A percentile compares a stretch with the other conserved stretches of the same genome.
Conservation (phyloP, 2,888 invertebrate genomes). For the Lapara coniferarum region DNA sequence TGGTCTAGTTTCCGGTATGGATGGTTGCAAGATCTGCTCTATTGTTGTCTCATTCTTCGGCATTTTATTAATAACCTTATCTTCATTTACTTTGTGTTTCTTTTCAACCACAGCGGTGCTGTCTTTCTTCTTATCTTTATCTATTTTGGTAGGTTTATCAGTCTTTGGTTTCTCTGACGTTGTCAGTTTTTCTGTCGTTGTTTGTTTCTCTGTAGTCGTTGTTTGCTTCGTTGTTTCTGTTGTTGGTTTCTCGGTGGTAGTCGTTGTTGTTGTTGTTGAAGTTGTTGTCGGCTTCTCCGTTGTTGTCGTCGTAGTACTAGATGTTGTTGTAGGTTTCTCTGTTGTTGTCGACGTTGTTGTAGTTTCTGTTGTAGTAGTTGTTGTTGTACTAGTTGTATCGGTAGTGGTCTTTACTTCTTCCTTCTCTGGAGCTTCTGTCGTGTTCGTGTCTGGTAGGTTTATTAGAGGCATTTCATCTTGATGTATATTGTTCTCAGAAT, state of each 20-base stretch:
- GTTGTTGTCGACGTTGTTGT: constrained; percentile 43
- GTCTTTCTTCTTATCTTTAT: constrained; percentile 73
- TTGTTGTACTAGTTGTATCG: constrained; percentile 38
- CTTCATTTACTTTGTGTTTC: constrained; percentile 58
- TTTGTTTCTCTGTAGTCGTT: constrained; percentile 40
- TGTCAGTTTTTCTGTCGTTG: constrained; percentile 43
- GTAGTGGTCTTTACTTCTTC: constrained; percentile 53
- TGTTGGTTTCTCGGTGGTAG: constrained; percentile 46
- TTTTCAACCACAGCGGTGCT: constrained; percentile 61
- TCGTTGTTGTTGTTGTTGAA: constrained; percentile 46
- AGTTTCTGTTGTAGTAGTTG: constrained; percentile 46
- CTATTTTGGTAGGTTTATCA: constrained; percentile 51
- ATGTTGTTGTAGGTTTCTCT: constrained; percentile 46
- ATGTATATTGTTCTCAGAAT: constrained; percentile 67
- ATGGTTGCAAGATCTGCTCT: constrained; percentile 64
- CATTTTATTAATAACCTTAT: constrained; percentile 53
- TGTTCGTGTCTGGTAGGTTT: constrained; percentile 49
- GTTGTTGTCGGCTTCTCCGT: constrained; percentile 44
- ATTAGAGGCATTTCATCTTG: constrained; percentile 51
- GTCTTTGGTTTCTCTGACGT: constrained; percentile 46
- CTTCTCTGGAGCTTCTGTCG: constrained; percentile 58
- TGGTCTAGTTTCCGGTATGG: constrained; percentile 53
- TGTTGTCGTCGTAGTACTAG: constrained; percentile 45
- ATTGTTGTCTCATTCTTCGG: constrained; percentile 52
- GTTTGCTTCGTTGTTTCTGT: constrained; percentile 43